phyloP scores from a whole-genome alignment of 1,140 invertebrate genomes.

The Andrena cerasifolii region DNA sequence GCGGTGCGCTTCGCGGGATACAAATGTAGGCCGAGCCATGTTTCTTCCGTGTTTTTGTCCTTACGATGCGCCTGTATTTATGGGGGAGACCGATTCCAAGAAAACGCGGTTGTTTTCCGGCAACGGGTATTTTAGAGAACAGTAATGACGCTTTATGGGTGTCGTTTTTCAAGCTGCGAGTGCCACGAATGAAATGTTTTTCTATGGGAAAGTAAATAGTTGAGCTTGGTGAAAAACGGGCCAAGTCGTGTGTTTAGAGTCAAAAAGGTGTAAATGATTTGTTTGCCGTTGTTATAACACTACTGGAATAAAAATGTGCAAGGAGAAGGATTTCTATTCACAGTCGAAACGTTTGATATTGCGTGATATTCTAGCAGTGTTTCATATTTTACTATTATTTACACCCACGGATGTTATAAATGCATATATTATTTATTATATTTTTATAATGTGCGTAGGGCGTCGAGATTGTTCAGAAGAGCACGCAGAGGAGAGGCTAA shows the following conservation, averaged over 20 bases:
- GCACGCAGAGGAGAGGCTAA: no score
- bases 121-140: constrained; percentile 36
- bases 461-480: no score
- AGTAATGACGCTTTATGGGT: constrained; percentile 33
- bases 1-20: constrained; percentile 52
- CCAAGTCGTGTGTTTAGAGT: neutral
- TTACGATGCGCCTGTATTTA: constrained; percentile 46
- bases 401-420: no score
- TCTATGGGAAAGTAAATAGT: constrained; percentile 10
- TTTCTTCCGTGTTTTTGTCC: constrained; percentile 60
- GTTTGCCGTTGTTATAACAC: neutral
- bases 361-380: no score
- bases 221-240: neutral
- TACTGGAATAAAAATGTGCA: neutral
- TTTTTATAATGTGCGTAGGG: no score
- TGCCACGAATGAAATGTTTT: constrained; percentile 25
- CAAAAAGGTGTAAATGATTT: neutral
- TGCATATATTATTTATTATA: no score
- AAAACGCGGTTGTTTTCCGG: constrained; percentile 6
- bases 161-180: constrained; percentile 16
- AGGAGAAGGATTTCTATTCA: neutral
- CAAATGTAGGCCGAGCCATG: constrained; percentile 56
- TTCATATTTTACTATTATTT: no score
- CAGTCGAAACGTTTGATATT: neutral
- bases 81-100: constrained; percentile 39